Base-by-base conservation (phyloP, 2,113 vertebrate genomes). In the Argyrosomus japonicus region DNA sequence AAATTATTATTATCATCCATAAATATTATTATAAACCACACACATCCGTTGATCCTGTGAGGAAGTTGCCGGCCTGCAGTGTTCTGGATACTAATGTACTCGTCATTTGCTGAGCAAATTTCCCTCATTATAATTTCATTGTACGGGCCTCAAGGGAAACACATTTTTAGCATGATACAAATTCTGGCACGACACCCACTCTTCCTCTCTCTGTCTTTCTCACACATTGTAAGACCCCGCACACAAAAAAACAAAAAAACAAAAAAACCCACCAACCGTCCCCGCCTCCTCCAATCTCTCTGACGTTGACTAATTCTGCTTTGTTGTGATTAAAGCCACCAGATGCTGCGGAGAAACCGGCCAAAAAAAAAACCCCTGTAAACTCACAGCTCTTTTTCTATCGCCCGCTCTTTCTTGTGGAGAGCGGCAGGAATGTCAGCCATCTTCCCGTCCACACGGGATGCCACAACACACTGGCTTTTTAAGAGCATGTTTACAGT, bases 401-500 rank as follows among this genome's bases (percentile, higher is more conserved):
- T 57, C 3, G 29, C 25, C 27, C 8, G 43, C 64, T 45, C 87
- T 93, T 94, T 94, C 84, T 93, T 93, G 86, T 91, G 91, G 89
- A 91, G 91, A 87, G 68, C 79, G 19, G 77, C 87, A 89, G 87
- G 89, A 93, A 92, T 91, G 85, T 87, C 82, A 13, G 83, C 79
- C 86, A 82, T 88, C 80, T 88, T 93, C 82, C 90, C 92, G 71
- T 92, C 90, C 85, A 74, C 84, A 69, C 77, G 74, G 84, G 82
- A 90, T 68, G 79, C 91, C 90, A 65, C 88, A 88, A 64, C 89
- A 50, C 19, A 68, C 88, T 64, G 25, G 21, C 7, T 45, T 86
- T 89, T 87, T 79, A 83, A 90, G 72, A 85, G 82, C 23, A 47
- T 93, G 93, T 94, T 95, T 94, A 93, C 91, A 88, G 78, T 79